A percentile compares a stretch with the other conserved stretches of the same genome.
Evolutionary conservation across 2,888 invertebrate genomes (phyloP).

Genomic region (Mantis religiosa): DNA sequence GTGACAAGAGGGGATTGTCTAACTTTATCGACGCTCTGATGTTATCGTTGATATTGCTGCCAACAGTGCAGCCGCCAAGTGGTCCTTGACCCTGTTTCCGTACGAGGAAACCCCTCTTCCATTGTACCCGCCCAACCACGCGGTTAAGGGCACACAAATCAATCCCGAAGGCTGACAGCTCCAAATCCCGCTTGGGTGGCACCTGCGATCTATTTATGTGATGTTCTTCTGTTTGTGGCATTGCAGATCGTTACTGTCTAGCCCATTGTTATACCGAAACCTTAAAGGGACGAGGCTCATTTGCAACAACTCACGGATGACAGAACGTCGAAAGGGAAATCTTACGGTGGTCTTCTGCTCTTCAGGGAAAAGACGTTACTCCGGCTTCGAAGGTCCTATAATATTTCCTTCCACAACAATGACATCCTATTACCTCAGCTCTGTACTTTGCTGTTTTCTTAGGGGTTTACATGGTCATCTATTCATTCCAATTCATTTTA

Average conservation of each 20-base stretch:
- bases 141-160: not conserved
- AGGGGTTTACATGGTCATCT: too few species aligned
- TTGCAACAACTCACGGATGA: too few species aligned
- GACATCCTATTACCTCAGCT: too few species aligned
- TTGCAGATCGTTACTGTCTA: not conserved
- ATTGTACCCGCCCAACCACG: not conserved
- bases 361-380: too few species aligned
- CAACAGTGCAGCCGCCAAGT: not conserved
- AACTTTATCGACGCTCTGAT: not conserved
- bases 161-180: not conserved
- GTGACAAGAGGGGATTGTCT: not conserved
- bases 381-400: too few species aligned
- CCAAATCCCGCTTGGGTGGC: not conserved
- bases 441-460: too few species aligned
- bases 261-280: too few species aligned
- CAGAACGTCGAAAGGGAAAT: too few species aligned
- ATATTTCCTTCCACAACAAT: too few species aligned
- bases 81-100: not conserved
- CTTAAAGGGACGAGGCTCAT: too few species aligned
- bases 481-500: too few species aligned
- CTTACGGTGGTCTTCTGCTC: too few species aligned
- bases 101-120: not conserved
- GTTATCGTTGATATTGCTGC: not conserved
- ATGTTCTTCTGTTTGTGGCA: not conserved
- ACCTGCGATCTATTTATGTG: not conserved